These are phyloP conservation scores for Epinotia demarniana DNA, from an alignment of 2,888 invertebrate species.

Conservation along the genomic window DNA sequence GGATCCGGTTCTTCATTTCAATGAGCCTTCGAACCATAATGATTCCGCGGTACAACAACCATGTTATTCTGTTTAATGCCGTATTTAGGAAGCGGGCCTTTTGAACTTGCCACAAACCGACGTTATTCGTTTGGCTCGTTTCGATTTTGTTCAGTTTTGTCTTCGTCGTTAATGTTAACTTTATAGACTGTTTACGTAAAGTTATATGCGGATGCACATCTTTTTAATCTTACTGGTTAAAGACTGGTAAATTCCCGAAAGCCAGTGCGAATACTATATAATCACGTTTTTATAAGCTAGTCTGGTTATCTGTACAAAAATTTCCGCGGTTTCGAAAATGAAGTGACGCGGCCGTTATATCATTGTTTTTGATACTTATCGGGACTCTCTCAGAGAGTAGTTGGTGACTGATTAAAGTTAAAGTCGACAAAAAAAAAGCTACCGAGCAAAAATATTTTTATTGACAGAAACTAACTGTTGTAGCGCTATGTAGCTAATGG, in stretches of 20 bases:
- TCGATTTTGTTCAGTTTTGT: conserved; percentile 61
- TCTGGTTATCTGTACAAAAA: background rate
- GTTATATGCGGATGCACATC: background rate
- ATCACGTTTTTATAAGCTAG: background rate
- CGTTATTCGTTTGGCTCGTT: conserved; percentile 64
- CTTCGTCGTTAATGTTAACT: conserved; percentile 53
- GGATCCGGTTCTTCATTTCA: conserved; percentile 82
- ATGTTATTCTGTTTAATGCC: conserved; percentile 77
- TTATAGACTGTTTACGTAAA: conserved; percentile 58
- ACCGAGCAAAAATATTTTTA: no score
- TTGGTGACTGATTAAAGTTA: no score
- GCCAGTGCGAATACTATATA: no score
- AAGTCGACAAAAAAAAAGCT: no score
- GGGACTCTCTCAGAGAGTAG: no score
- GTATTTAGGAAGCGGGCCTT: conserved; percentile 80
- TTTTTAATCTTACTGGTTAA: background rate
- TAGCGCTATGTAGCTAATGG: no score
- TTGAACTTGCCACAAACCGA: conserved; percentile 68
- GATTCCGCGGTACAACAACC: conserved; percentile 76
- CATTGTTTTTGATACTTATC: background rate
- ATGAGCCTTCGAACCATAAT: conserved; percentile 78
- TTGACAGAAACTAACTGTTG: no score
- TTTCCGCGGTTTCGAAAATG: background rate
- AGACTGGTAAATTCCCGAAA: background rate
- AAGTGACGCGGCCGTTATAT: no score